A percentile compares a stretch with the other conserved stretches of the same genome.
Evolutionary conservation across 2,113 vertebrate species (phyloP).

Genomic region (Hiodon alosoides): DNA sequence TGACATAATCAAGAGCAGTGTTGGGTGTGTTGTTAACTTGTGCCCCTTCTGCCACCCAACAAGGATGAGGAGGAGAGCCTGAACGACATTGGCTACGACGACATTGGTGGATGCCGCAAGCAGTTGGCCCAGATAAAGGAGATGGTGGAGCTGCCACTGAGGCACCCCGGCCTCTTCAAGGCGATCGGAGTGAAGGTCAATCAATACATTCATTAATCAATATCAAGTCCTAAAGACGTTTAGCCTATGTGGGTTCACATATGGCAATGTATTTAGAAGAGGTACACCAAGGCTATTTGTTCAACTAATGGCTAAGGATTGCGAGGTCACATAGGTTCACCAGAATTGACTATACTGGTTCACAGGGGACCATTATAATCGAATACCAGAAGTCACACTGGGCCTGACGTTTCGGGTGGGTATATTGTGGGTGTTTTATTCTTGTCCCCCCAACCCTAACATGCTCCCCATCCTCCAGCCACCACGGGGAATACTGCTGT

Average conservation of each 20-base stretch:
- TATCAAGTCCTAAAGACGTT: not conserved
- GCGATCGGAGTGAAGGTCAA: conserved; percentile 55
- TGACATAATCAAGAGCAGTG: not conserved
- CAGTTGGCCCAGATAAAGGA: conserved; percentile 58
- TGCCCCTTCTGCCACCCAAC: not conserved
- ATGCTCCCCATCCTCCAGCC: conserved; percentile 43
- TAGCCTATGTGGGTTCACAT: too few species aligned
- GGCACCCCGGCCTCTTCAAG: conserved; percentile 55
- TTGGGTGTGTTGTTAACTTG: not conserved
- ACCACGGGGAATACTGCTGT: conserved; percentile 63
- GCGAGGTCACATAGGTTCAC: too few species aligned
- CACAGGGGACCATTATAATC: too few species aligned
- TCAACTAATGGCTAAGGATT: too few species aligned
- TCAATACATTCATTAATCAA: not conserved
- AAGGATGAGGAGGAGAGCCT: conserved; percentile 57
- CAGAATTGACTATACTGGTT: too few species aligned
- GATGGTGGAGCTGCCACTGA: conserved; percentile 56
- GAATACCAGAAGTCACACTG: too few species aligned
- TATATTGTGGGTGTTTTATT: not conserved
- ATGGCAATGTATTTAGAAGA: not conserved
- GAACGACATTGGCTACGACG: conserved; percentile 55
- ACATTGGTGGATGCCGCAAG: conserved; percentile 54
- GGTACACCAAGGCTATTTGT: not conserved
- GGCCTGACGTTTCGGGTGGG: not conserved
- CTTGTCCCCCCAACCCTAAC: not conserved